Base-by-base conservation (phyloP, 2,888 invertebrate species). In the Sminthurinus aureus region DNA sequence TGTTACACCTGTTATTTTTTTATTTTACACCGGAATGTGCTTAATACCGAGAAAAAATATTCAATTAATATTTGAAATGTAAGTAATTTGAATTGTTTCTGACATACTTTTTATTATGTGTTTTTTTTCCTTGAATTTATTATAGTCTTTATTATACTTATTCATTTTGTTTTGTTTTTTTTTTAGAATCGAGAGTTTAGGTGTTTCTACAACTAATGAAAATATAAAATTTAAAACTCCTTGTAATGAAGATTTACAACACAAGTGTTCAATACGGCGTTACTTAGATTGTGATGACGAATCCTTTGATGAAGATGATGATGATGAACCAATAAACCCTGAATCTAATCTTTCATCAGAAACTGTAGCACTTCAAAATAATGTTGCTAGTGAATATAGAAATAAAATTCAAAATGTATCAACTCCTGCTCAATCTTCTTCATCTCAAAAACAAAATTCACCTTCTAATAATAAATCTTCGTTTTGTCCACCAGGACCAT, bases 241-340 rank as follows among this genome's bases (percentile, higher is more conserved):
- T 15, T 20, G 18, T 13, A 15, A 12, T 2, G 79, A 79, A 4
- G 79, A 79, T 13, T 50, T 69, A 24, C 38, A 38, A 0, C 64
- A 66, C 26, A 15, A 58, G 66, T 22, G 79, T 69, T 69, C 22
- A 12, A 69, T 79, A 50, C 69, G 79, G 6, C 38, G 79, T 9
- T 79, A 79, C 26, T 20, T 79, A 8, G 79, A 79, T 22, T 69
- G 50, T 51, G 79, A 20, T 20, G 79, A 79, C n/a, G 79, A 79
- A 12, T 64, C 64, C n/a, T 15, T 18, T 64, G 18, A 64, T 18
- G 64, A 64, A 18, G 64, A 64, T 1, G 64, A 64, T 64, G 64
- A 64, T 64, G 64, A 64, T 64, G 64, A 64, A 4, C 18, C 1
- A 15, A 2, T 64, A 15, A 64, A 18, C n/a, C 3, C 9, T 4